phyloP scores from a whole-genome alignment of 2,888 invertebrate species.

The Phrixothrix hirtus region DNA sequence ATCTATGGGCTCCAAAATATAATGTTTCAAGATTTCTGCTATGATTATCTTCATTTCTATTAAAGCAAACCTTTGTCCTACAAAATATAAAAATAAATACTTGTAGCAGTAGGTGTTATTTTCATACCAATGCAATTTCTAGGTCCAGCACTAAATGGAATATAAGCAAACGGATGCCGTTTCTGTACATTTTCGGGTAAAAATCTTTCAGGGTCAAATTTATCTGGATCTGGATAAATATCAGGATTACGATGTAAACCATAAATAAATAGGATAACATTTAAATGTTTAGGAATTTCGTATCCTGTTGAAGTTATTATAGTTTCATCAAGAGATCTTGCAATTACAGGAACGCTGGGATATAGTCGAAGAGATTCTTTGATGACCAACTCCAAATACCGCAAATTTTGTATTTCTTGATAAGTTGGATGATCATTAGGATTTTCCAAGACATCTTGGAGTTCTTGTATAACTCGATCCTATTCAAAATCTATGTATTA shows the following conservation, averaged over 20 bases:
- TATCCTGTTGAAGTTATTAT: conserved; percentile 38
- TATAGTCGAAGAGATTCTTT: conserved; percentile 61
- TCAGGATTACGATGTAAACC: conserved; percentile 59
- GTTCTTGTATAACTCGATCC: no score
- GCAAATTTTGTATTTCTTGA: conserved; percentile 58
- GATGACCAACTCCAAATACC: conserved; percentile 60
- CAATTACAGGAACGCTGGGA: conserved; percentile 60
- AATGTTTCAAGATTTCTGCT: no score
- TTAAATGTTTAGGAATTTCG: conserved; percentile 50
- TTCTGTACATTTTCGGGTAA: conserved; percentile 46
- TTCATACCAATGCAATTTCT: conserved; percentile 67
- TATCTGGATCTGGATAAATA: conserved; percentile 60
- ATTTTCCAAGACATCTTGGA: no score
- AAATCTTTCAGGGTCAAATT: conserved; percentile 61
- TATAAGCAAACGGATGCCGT: conserved; percentile 59
- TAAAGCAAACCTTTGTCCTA: no score
- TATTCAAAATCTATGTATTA: no score
- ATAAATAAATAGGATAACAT: conserved; percentile 54
- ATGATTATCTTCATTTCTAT: no score
- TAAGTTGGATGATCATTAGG: no score
- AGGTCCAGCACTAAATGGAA: conserved; percentile 68
- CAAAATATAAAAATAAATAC: no score
- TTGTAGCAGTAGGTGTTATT: no score
- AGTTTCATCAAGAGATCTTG: conserved; percentile 54
- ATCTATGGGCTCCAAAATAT: no score